Conservation (phyloP, 2,113 vertebrate species). For the Archilochus colubris region DNA sequence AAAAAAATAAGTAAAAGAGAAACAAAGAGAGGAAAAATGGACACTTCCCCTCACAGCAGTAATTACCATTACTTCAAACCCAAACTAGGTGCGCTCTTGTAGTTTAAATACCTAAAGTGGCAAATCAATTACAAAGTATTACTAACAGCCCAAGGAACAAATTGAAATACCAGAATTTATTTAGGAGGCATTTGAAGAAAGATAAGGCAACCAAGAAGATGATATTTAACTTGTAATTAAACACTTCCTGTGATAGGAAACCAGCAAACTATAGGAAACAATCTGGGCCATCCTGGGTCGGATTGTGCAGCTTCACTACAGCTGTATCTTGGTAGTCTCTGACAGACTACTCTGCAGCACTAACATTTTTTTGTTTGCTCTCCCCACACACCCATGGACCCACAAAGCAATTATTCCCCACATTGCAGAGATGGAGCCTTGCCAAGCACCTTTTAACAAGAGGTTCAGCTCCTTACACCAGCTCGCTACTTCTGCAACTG, state of each 20-base stretch:
- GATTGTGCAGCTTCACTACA: neutral
- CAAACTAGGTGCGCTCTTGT: neutral
- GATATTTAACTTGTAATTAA: neutral
- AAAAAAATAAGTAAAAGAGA: too few relatives aligned
- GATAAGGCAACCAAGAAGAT: neutral
- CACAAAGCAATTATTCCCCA: neutral
- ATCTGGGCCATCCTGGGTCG: rapidly evolving
- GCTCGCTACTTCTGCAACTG: neutral
- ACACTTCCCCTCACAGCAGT: rapidly evolving
- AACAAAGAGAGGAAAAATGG: too few relatives aligned
- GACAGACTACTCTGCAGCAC: neutral
- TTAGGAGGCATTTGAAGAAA: neutral
- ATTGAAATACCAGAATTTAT: neutral
- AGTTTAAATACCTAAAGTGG: neutral
- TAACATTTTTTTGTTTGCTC: too few relatives aligned
- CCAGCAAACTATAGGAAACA: neutral
- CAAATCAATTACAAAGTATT: neutral
- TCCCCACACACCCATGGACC: rapidly evolving
- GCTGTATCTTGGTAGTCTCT: neutral
- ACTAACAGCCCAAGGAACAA: neutral
- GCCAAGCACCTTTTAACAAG: neutral
- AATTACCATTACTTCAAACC: neutral
- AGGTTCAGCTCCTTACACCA: neutral
- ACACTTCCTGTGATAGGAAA: neutral
- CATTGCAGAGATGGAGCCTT: neutral